Conservation (phyloP, 1,140 invertebrate genomes). For the Coenobita brevimanus region DNA sequence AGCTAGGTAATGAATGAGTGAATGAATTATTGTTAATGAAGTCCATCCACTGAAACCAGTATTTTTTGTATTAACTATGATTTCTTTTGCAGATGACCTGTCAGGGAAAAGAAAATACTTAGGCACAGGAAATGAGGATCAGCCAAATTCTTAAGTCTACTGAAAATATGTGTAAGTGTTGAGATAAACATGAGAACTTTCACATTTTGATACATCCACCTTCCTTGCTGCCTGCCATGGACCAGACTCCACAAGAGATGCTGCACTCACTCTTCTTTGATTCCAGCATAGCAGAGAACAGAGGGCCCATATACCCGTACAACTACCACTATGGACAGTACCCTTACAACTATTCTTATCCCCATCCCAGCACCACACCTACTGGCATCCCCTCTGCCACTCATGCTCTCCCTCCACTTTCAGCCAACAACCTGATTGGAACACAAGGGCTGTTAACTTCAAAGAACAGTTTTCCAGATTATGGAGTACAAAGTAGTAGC, state of each 20-base stretch:
- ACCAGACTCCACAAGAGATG: conserved; percentile 57
- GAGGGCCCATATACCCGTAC: conserved; percentile 47
- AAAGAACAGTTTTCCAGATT: conserved; percentile 37
- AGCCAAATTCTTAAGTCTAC: too few species aligned
- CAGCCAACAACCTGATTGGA: conserved; percentile 26
- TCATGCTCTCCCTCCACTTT: conserved; percentile 32
- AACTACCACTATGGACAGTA: conserved; percentile 57
- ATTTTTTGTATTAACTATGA: too few species aligned
- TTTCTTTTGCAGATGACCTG: too few species aligned
- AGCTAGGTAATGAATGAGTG: too few species aligned
- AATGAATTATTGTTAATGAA: too few species aligned
- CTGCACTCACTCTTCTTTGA: conserved; percentile 57
- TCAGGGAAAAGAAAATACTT: too few species aligned
- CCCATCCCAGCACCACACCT: conserved; percentile 15
- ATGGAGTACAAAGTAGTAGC: conserved; percentile 49
- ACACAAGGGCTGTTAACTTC: conserved; percentile 27
- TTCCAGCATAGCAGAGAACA: conserved; percentile 42
- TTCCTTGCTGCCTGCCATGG: conserved; percentile 46
- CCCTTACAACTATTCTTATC: conserved; percentile 45
- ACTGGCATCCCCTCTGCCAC: conserved; percentile 40
- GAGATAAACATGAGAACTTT: too few species aligned
- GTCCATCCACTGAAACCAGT: too few species aligned
- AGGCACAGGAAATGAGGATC: too few species aligned
- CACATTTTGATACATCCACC: neutral
- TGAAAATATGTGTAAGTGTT: too few species aligned